Evolutionary conservation across 2,888 invertebrate species (phyloP).

Genomic region (Thymelicus lineola): DNA sequence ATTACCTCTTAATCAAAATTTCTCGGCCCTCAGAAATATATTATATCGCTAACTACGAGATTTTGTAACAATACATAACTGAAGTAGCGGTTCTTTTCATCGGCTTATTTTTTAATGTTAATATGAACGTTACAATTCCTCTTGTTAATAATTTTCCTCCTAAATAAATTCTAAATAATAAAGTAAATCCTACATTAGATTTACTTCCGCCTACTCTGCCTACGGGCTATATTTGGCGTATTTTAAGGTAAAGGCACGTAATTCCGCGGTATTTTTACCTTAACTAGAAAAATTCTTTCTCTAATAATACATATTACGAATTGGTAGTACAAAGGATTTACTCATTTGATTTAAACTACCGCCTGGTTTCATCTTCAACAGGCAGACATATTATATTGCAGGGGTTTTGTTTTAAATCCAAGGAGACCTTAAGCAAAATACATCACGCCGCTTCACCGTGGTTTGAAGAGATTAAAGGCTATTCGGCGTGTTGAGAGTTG

Average conservation of each 20-base stretch:
- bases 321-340: too few species aligned
- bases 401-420: too few species aligned
- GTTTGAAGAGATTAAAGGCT: slow-evolving; percentile 6
- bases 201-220: slow-evolving; percentile 1
- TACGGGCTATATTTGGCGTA: background rate
- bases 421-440: background rate
- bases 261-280: too few species aligned
- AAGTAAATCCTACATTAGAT: too few species aligned
- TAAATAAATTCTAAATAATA: too few species aligned
- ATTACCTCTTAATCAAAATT: slow-evolving; percentile 36
- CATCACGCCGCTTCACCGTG: background rate
- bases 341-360: too few species aligned
- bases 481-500: background rate
- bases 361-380: too few species aligned
- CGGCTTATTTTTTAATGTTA: slow-evolving; percentile 13
- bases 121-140: background rate
- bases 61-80: slow-evolving; percentile 14
- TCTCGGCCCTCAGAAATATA: slow-evolving; percentile 26
- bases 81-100: slow-evolving; percentile 23
- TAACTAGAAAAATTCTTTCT: too few species aligned
- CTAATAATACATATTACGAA: too few species aligned
- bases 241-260: too few species aligned
- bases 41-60: slow-evolving; percentile 23
- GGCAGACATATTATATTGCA: too few species aligned
- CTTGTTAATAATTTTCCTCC: background rate